Percentiles rank a stretch among this genome's conserved stretches.
Evolutionary conservation across 2,797 vertebrate genomes (phyloP).

Genomic region (Platyrinchus mystaceus): DNA sequence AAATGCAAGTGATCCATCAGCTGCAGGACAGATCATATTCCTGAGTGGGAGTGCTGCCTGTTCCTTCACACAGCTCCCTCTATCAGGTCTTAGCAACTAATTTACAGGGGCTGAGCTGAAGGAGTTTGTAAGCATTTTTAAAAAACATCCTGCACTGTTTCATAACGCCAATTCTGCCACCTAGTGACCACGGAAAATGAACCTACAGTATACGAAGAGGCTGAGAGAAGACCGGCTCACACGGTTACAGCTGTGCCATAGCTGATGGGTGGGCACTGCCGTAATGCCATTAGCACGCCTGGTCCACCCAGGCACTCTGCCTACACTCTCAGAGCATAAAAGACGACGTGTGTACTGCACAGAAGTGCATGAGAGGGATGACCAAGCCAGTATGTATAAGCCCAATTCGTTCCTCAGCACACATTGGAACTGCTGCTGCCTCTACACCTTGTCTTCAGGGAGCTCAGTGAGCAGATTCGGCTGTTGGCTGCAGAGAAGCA

Average conservation of each 20-base stretch:
- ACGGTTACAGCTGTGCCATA: not conserved
- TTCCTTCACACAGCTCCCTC: not conserved
- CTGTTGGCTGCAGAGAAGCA: not conserved
- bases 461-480: not conserved
- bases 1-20: not conserved
- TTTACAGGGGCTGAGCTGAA: not conserved
- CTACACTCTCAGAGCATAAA: not conserved
- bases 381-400: not conserved
- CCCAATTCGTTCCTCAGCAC: not conserved
- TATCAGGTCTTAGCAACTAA: not conserved
- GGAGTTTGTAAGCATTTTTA: not conserved
- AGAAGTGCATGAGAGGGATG: not conserved
- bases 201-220: not conserved
- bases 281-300: rapidly evolving
- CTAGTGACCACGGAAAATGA: constrained; percentile 67
- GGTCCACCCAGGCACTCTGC: not conserved
- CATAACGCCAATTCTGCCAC: constrained; percentile 70
- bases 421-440: not conserved
- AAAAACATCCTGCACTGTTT: constrained; percentile 5
- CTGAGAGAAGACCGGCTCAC: not conserved
- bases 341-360: not conserved
- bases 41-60: not conserved
- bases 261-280: rapidly evolving
- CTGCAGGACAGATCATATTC: not conserved
- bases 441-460: not conserved